These are phyloP conservation scores for Balaeniceps rex DNA, from an alignment of 2,113 vertebrate species.

Conservation along the genomic window DNA sequence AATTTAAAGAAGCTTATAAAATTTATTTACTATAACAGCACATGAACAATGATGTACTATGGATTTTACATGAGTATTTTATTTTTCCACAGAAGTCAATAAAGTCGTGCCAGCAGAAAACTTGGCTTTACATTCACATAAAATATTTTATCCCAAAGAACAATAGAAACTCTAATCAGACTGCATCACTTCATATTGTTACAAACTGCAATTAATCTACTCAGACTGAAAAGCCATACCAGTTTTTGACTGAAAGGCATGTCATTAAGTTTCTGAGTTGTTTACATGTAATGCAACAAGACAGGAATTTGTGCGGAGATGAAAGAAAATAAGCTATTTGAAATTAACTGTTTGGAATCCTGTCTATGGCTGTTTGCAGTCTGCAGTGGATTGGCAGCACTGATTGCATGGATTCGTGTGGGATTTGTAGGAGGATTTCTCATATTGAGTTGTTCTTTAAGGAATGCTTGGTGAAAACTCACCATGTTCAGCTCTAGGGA, in stretches of 20 bases:
- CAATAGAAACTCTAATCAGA: not conserved
- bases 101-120: not conserved
- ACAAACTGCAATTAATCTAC: slow-evolving; percentile 5
- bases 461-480: not conserved
- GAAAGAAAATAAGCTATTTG: not conserved
- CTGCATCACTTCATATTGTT: not conserved
- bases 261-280: slow-evolving; percentile 12
- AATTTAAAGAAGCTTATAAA: not conserved
- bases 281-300: slow-evolving; percentile 18
- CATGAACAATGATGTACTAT: not conserved
- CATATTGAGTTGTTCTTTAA: not conserved
- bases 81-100: not conserved
- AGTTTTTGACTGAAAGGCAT: slow-evolving; percentile 25
- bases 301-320: not conserved
- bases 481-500: not conserved
- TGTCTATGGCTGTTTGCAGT: not conserved
- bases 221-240: not conserved
- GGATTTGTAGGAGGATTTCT: not conserved
- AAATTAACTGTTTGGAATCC: not conserved
- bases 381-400: not conserved
- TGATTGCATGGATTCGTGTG: not conserved
- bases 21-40: not conserved
- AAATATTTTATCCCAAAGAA: not conserved
- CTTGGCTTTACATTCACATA: not conserved
- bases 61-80: not conserved